phyloP scores from a whole-genome alignment of 2,888 invertebrate species.

The Chouioia cunea region DNA sequence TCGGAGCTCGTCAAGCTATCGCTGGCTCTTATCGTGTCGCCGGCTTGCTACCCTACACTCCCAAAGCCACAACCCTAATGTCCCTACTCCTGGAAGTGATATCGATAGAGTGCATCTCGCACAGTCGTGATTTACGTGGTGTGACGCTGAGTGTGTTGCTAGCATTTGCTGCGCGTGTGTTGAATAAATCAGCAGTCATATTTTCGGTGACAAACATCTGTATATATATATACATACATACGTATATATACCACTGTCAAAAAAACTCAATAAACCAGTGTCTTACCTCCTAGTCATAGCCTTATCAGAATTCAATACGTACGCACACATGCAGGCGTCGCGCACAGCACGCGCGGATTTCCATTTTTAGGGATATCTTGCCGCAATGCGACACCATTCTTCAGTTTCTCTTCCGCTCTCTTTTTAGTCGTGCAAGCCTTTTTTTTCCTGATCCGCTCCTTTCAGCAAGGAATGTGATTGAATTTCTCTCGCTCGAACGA shows the following conservation, averaged over 20 bases:
- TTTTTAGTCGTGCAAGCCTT: neutral
- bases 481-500: slow-evolving; percentile 19
- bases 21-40: neutral
- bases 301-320: slow-evolving; percentile 37
- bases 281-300: neutral
- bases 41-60: no score
- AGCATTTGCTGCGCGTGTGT: no score
- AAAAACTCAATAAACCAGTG: neutral
- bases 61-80: no score
- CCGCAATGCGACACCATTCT: slow-evolving; percentile 22
- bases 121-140: no score
- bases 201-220: no score
- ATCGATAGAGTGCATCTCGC: no score
- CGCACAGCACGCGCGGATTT: slow-evolving; percentile 1
- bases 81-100: no score
- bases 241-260: neutral
- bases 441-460: slow-evolving; percentile 43
- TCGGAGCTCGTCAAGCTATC: slow-evolving; percentile 41
- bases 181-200: no score
- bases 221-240: no score
- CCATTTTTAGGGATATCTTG: slow-evolving; percentile 35
- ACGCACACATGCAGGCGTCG: slow-evolving; percentile 4
- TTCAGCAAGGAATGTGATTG: slow-evolving; percentile 33
- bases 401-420: slow-evolving; percentile 1
- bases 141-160: no score